Evolutionary conservation across 2,888 invertebrate species (phyloP).

Genomic region (Apodemia zela): DNA sequence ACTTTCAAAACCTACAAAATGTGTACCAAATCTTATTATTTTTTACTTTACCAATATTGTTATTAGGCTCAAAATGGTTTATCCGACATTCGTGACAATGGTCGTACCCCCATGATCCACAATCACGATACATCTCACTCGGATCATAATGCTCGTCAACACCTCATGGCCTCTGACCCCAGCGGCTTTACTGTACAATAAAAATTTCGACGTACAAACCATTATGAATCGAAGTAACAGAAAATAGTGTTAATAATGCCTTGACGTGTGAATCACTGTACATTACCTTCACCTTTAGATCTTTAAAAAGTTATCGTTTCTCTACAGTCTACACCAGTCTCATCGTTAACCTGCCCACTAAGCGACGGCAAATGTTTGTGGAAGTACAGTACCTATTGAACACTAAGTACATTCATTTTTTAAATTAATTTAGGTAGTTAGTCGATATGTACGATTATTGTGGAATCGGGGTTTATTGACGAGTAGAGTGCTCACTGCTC

Average conservation of each 20-base stretch:
- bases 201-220: not conserved
- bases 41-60: not conserved
- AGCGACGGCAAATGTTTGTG: too few species aligned
- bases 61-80: not conserved
- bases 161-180: conserved; percentile 6
- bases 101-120: not conserved
- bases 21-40: not conserved
- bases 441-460: too few species aligned
- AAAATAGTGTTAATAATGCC: not conserved
- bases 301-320: not conserved
- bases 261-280: not conserved
- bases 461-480: too few species aligned
- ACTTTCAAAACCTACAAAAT: not conserved
- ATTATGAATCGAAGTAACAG: not conserved
- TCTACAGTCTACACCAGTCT: not conserved
- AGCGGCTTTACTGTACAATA: not conserved
- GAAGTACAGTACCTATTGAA: too few species aligned
- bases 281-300: not conserved
- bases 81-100: not conserved
- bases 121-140: conserved; percentile 3
- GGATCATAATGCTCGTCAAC: conserved; percentile 5
- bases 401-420: too few species aligned
- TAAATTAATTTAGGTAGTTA: too few species aligned
- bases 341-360: not conserved
- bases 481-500: too few species aligned